Percentiles rank a stretch among this genome's conserved stretches.
Conservation (phyloP, 1,140 invertebrate species). For the Choristoneura fumiferana region DNA sequence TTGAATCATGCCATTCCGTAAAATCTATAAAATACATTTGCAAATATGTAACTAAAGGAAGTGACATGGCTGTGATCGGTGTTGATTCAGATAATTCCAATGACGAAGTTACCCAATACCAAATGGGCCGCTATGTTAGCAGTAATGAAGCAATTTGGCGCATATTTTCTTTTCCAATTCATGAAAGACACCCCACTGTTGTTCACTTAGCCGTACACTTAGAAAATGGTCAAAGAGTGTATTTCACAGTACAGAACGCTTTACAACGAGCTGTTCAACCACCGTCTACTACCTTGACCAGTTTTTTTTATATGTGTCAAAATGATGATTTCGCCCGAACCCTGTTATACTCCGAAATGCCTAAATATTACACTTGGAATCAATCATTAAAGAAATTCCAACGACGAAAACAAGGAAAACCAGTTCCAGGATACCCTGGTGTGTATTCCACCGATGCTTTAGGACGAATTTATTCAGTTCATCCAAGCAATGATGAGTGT, state of each 20-base stretch:
- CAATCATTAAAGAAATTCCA: slow-evolving; percentile 49
- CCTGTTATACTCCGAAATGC: slow-evolving; percentile 64
- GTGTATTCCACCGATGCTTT: slow-evolving; percentile 50
- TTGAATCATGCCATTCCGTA: slow-evolving; percentile 74
- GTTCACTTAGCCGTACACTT: slow-evolving; percentile 11
- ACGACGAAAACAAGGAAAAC: slow-evolving; percentile 50
- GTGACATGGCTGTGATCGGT: slow-evolving; percentile 54
- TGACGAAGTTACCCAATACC: slow-evolving; percentile 38
- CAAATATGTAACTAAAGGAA: slow-evolving; percentile 68
- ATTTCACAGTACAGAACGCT: slow-evolving; percentile 47
- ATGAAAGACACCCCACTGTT: slow-evolving; percentile 26
- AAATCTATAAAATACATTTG: slow-evolving; percentile 76
- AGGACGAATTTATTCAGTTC: slow-evolving; percentile 62
- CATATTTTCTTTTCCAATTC: slow-evolving; percentile 31
- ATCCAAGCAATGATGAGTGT: slow-evolving; percentile 67
- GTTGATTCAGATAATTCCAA: slow-evolving; percentile 30
- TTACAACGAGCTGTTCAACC: slow-evolving; percentile 39
- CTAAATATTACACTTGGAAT: slow-evolving; percentile 65
- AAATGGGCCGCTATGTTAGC: too few relatives aligned
- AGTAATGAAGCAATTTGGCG: slow-evolving; percentile 26
- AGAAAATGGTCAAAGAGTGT: slow-evolving; percentile 63
- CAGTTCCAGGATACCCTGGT: slow-evolving; percentile 43
- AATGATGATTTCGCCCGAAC: slow-evolving; percentile 60
- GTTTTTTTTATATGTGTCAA: slow-evolving; percentile 62
- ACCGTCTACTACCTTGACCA: slow-evolving; percentile 52